A percentile compares a stretch with the other conserved stretches of the same genome.
phyloP scores from a whole-genome alignment of 2,797 vertebrate species.

The Gastrophryne carolinensis region DNA sequence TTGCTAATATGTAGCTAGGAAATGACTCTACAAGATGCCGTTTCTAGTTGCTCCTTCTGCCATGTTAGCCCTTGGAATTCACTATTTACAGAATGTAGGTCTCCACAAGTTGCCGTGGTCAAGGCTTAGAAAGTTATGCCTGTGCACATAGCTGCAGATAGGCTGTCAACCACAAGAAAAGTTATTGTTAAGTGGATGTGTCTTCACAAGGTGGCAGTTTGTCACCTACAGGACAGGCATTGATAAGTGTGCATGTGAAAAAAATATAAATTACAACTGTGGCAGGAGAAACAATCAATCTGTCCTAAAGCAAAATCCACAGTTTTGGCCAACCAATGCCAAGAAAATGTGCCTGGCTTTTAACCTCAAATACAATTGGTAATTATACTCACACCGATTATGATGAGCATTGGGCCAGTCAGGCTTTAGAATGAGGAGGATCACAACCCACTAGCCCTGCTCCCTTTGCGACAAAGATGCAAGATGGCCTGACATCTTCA shows the following conservation, averaged over 20 bases:
- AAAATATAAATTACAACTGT: not conserved
- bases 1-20: too few species aligned
- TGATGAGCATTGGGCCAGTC: too few species aligned
- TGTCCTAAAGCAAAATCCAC: not conserved
- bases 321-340: too few species aligned
- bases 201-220: conserved; percentile 24
- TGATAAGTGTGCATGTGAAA: conserved; percentile 14
- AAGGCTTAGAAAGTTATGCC: conserved; percentile 17
- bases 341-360: too few species aligned
- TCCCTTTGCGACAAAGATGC: too few species aligned
- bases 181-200: conserved; percentile 40
- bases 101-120: not conserved
- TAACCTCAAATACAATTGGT: too few species aligned
- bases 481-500: too few species aligned
- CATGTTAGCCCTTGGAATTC: not conserved
- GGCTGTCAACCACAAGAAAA: conserved; percentile 23
- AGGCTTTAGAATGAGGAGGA: too few species aligned
- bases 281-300: not conserved
- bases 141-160: conserved; percentile 26
- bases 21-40: too few species aligned
- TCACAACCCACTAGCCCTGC: too few species aligned
- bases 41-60: not conserved
- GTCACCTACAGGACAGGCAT: conserved; percentile 26
- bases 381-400: too few species aligned
- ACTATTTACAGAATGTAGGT: not conserved